Evolutionary conservation across 2,113 vertebrate genomes (phyloP).

Genomic region (Neodon shergylaensis): DNA sequence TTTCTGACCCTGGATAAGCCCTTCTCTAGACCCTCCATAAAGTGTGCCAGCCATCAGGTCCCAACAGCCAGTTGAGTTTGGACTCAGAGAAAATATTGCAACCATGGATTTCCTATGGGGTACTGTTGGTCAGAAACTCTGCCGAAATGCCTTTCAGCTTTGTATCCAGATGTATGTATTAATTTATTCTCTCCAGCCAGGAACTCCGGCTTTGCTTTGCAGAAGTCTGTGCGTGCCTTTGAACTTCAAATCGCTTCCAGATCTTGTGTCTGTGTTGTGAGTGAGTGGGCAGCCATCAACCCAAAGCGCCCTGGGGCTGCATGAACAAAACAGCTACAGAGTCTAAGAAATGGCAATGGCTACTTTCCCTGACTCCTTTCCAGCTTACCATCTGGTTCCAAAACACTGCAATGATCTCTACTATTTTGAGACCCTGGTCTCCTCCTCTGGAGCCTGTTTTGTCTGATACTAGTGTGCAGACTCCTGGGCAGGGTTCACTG

Average conservation of each 20-base stretch:
- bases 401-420: not conserved
- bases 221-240: constrained; percentile 43
- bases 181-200: constrained; percentile 1
- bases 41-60: not conserved
- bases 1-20: not conserved
- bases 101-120: constrained; percentile 9
- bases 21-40: not conserved
- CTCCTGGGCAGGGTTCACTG: not conserved
- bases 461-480: not conserved
- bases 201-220: constrained; percentile 22
- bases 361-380: not conserved
- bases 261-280: not conserved
- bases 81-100: not conserved
- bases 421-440: not conserved
- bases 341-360: not conserved
- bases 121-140: not conserved
- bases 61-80: not conserved
- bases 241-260: constrained; percentile 71
- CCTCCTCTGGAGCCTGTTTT: not conserved
- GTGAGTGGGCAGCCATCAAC: not conserved
- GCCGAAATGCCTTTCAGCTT: not conserved
- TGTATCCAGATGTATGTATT: constrained; percentile 18
- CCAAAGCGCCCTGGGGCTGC: not conserved
- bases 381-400: not conserved
- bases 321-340: not conserved